phyloP scores from a whole-genome alignment of 2,888 invertebrate genomes.

The Drosophila hamatofila region DNA sequence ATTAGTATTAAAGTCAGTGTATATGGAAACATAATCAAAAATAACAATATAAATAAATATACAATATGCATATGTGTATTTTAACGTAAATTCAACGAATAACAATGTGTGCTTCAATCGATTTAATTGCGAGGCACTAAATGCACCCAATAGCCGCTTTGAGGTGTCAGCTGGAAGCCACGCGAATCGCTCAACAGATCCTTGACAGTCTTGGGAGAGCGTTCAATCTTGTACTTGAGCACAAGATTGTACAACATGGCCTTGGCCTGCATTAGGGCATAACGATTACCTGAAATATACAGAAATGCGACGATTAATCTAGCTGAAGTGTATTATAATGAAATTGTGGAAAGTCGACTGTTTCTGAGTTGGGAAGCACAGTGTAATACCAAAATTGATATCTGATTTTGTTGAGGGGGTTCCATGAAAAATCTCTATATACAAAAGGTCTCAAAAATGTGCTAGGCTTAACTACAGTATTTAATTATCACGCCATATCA shows the following conservation, averaged over 20 bases:
- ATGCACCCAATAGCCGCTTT: conserved; percentile 76
- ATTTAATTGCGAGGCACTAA: conserved; percentile 58
- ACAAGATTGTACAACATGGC: conserved; percentile 74
- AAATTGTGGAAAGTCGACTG: neutral
- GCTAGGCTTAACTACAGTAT: no score
- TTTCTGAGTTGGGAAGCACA: neutral
- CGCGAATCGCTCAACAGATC: conserved; percentile 61
- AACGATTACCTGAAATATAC: conserved; percentile 62
- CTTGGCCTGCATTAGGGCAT: conserved; percentile 78
- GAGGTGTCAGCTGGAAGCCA: conserved; percentile 66
- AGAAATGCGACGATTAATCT: neutral
- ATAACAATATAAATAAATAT: conserved; percentile 61
- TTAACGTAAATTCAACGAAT: conserved; percentile 53
- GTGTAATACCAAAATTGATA: no score
- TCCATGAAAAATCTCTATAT: no score
- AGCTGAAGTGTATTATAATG: no score
- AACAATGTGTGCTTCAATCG: conserved; percentile 9
- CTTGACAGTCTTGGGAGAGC: conserved; percentile 62
- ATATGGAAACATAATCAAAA: conserved; percentile 78
- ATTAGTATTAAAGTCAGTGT: conserved; percentile 56
- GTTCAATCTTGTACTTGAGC: conserved; percentile 66
- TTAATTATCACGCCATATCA: no score
- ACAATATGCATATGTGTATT: conserved; percentile 61
- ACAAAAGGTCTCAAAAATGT: no score
- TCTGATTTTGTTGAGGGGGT: no score